Percentiles rank a stretch among this genome's conserved stretches.
phyloP scores from a whole-genome alignment of 2,888 invertebrate genomes.

The Allophyes oxyacanthae region DNA sequence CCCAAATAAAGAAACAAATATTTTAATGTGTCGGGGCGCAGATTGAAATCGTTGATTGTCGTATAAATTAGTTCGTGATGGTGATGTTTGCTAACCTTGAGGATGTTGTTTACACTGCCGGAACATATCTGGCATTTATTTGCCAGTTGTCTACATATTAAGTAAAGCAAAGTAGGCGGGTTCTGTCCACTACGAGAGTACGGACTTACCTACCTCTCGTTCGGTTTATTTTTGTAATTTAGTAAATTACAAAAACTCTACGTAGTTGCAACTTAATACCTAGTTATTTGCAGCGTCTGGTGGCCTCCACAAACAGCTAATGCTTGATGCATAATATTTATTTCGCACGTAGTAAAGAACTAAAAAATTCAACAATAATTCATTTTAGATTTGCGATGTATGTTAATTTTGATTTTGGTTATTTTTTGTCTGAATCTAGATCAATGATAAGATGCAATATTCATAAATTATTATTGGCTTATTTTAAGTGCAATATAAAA shows the following conservation, averaged over 20 bases:
- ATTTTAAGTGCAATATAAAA: constrained; percentile 28
- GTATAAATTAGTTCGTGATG: constrained; percentile 43
- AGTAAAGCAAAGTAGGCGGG: constrained; percentile 29
- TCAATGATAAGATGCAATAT: constrained; percentile 34
- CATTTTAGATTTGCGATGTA: constrained; percentile 13
- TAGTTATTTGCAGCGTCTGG: constrained; percentile 45
- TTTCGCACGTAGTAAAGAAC: constrained; percentile 31
- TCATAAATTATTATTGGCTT: constrained; percentile 27
- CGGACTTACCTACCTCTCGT: constrained; percentile 18
- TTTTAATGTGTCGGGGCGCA: constrained; percentile 5
- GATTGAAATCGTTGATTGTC: constrained; percentile 32
- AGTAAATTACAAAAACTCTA: constrained; percentile 39
- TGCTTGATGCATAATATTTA: constrained; percentile 41
- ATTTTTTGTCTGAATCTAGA: constrained; percentile 25
- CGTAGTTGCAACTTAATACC: constrained; percentile 30
- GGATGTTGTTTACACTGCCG: constrained; percentile 20
- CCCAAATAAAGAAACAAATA: constrained; percentile 11
- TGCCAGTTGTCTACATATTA: constrained; percentile 45
- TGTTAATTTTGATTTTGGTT: constrained; percentile 11
- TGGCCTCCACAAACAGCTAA: constrained; percentile 49
- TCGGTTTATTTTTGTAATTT: constrained; percentile 36
- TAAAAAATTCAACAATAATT: constrained; percentile 41
- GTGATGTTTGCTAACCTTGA: constrained; percentile 53
- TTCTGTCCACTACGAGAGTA: constrained; percentile 14
- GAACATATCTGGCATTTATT: constrained; percentile 43